Conservation (phyloP, 2,888 invertebrate species). For the Cantharis lateralis region DNA sequence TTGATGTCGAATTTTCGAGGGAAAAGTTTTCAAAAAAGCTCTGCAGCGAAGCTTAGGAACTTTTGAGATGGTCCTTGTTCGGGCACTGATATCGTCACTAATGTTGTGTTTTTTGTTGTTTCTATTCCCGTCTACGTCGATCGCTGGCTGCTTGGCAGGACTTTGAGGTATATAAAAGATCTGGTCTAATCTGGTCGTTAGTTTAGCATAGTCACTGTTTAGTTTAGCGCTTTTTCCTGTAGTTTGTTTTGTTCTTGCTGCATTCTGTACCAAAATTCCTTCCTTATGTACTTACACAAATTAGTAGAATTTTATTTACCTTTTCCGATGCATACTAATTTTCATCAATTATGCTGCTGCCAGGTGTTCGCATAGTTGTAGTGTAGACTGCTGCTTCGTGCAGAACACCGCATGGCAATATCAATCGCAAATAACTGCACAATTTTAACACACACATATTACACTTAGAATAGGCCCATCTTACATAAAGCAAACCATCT, state of each 20-base stretch:
- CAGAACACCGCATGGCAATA: constrained; percentile 53
- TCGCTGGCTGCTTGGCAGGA: constrained; percentile 75
- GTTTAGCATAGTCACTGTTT: constrained; percentile 56
- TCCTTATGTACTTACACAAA: constrained; percentile 18
- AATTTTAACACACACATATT: constrained; percentile 38
- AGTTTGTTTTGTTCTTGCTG: constrained; percentile 49
- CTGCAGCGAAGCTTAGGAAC: constrained; percentile 69
- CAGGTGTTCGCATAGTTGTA: constrained; percentile 41
- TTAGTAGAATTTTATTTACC: constrained; percentile 17
- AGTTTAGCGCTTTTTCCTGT: constrained; percentile 56
- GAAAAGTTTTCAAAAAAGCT: constrained; percentile 41
- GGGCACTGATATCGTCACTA: constrained; percentile 59
- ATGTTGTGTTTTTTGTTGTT: constrained; percentile 67
- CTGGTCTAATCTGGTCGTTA: constrained; percentile 56
- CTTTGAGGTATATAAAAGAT: constrained; percentile 75
- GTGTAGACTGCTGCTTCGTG: constrained; percentile 47
- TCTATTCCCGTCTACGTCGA: constrained; percentile 63
- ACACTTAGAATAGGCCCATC: constrained; percentile 51
- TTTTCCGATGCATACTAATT: constrained; percentile 19
- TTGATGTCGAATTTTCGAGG: constrained; percentile 11
- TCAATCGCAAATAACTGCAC: constrained; percentile 30
- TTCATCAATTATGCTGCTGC: constrained; percentile 30
- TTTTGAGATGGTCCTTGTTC: constrained; percentile 91
- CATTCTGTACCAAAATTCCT: constrained; percentile 31
- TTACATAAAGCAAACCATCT: constrained; percentile 61